Conservation (phyloP, 2,888 invertebrate genomes). For the Tetragonisca angustula region DNA sequence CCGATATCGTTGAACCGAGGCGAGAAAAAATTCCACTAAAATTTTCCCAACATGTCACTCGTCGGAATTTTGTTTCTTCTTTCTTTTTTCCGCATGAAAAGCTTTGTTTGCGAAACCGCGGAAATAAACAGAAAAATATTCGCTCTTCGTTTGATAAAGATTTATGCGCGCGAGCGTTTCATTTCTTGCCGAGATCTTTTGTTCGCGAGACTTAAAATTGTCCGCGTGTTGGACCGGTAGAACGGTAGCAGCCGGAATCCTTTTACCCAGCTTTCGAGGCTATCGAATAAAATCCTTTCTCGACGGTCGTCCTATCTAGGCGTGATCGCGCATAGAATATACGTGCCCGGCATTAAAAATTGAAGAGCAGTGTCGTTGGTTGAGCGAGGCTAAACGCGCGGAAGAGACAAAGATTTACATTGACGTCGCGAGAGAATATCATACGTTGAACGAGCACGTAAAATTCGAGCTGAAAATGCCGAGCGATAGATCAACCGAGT, state of each 20-base stretch:
- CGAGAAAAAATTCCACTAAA: not conserved
- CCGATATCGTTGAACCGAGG: not conserved
- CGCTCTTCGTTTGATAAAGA: not conserved
- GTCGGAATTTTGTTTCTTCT: not conserved
- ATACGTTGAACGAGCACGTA: conserved; percentile 26
- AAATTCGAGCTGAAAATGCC: conserved; percentile 44
- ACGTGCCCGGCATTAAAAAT: conserved; percentile 34
- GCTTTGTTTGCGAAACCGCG: conserved; percentile 9
- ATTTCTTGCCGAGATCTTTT: not conserved
- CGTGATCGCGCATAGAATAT: conserved; percentile 8
- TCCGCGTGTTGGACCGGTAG: not conserved
- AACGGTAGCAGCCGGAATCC: not conserved
- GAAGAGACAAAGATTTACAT: conserved; percentile 56
- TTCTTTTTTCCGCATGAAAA: not conserved
- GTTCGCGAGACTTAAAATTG: not conserved
- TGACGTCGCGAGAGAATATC: conserved; percentile 39
- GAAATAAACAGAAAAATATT: not conserved
- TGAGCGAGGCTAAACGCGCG: conserved; percentile 17
- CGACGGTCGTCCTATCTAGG: not conserved
- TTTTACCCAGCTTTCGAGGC: not conserved
- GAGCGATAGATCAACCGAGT: conserved; percentile 44
- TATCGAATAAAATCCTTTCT: not conserved
- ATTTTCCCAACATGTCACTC: conserved; percentile 3
- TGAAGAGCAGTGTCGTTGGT: not conserved
- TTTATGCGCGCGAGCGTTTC: not conserved